Evolutionary conservation across 2,888 invertebrate genomes (phyloP).

Genomic region (Drosophila putrida): DNA sequence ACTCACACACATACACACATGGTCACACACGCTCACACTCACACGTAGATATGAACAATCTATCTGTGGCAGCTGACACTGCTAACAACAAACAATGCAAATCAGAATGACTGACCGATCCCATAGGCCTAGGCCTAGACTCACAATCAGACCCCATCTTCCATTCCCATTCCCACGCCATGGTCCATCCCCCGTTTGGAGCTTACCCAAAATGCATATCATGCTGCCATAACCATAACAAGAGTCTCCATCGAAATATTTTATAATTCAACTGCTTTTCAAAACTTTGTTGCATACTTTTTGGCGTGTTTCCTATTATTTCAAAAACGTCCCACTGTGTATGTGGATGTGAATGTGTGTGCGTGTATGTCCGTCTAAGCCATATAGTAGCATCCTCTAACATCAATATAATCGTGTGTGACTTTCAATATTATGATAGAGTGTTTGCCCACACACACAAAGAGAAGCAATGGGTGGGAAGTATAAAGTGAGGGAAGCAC

Average conservation of each 20-base stretch:
- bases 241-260: constrained; percentile 40
- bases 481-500: not conserved
- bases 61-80: constrained; percentile 72
- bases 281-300: constrained; percentile 31
- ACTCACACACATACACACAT: constrained; percentile 37
- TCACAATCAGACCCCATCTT: not conserved
- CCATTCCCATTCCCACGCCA: not conserved
- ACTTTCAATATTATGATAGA: constrained; percentile 63
- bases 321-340: constrained; percentile 1
- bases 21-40: constrained; percentile 12
- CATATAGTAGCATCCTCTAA: constrained; percentile 35
- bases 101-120: constrained; percentile 63
- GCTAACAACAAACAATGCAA: constrained; percentile 60
- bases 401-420: constrained; percentile 60
- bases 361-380: constrained; percentile 16
- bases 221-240: constrained; percentile 48
- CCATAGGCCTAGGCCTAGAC: constrained; percentile 33
- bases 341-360: not conserved
- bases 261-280: constrained; percentile 42
- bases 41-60: constrained; percentile 25
- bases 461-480: not conserved
- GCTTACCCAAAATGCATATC: constrained; percentile 43
- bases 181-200: not conserved
- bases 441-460: constrained; percentile 3
- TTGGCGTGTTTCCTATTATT: constrained; percentile 9